phyloP scores from a whole-genome alignment of 2,888 invertebrate species.

The Epinotia bilunana region DNA sequence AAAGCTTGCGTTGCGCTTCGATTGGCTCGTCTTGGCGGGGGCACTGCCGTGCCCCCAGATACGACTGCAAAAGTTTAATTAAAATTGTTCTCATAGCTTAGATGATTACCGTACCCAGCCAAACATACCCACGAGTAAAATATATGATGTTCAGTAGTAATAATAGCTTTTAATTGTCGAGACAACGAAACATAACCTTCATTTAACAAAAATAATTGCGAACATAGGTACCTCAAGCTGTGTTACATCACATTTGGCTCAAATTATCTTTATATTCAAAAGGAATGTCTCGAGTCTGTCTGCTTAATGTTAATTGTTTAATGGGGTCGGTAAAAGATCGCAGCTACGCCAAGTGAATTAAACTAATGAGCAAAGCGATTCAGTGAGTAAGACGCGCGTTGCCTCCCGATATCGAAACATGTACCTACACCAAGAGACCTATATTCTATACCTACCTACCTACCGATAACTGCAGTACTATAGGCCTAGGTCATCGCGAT shows the following conservation, averaged over 20 bases:
- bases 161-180: not conserved
- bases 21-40: too few species aligned
- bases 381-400: constrained; percentile 55
- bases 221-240: not conserved
- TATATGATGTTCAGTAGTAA: not conserved
- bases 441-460: not conserved
- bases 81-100: constrained; percentile 43
- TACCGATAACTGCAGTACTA: constrained; percentile 25
- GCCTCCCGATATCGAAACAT: constrained; percentile 53
- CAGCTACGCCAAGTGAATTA: constrained; percentile 56
- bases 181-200: not conserved
- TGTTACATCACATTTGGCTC: constrained; percentile 6
- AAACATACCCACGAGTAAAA: not conserved
- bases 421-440: not conserved
- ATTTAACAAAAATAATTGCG: not conserved
- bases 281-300: constrained; percentile 23
- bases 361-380: constrained; percentile 56
- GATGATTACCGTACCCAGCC: constrained; percentile 1
- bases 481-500: constrained; percentile 62
- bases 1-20: too few species aligned
- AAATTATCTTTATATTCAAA: constrained; percentile 21
- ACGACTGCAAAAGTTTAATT: constrained; percentile 39
- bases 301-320: constrained; percentile 42
- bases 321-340: constrained; percentile 48
- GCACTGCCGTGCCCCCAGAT: too few species aligned